phyloP scores from a whole-genome alignment of 2,888 invertebrate genomes.

The Xestobium rufovillosum region DNA sequence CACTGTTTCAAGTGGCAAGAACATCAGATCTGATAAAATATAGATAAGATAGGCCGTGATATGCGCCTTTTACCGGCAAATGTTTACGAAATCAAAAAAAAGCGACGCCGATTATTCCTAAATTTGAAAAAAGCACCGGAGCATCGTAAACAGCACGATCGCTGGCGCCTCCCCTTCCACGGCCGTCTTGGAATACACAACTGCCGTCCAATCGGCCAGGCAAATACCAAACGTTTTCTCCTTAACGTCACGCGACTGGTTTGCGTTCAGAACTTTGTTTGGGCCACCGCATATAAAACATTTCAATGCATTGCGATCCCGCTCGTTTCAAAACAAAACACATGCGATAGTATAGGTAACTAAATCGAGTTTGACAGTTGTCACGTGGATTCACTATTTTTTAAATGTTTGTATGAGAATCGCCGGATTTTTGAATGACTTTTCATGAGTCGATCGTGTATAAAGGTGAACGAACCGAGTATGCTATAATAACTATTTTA shows the following conservation, averaged over 20 bases:
- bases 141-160: constrained; percentile 38
- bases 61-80: too few species aligned
- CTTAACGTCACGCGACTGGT: constrained; percentile 16
- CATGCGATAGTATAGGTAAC: constrained; percentile 44
- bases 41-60: too few species aligned
- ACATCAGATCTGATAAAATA: too few species aligned
- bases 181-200: constrained; percentile 38
- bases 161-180: constrained; percentile 38
- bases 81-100: too few species aligned
- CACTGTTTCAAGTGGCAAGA: too few species aligned
- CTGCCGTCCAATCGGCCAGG: constrained; percentile 39
- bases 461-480: constrained; percentile 1
- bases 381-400: constrained; percentile 37
- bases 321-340: constrained; percentile 47
- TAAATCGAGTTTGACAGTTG: constrained; percentile 44
- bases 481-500: too few species aligned
- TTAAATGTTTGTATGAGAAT: constrained; percentile 31
- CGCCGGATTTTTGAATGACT: constrained; percentile 8
- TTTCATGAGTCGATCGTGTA: neutral
- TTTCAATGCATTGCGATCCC: constrained; percentile 45
- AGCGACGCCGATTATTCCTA: too few species aligned
- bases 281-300: constrained; percentile 42
- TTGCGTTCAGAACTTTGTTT: constrained; percentile 26
- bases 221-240: constrained; percentile 23
- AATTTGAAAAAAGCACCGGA: constrained; percentile 20